Conservation (phyloP, 1,140 invertebrate species). For the Drosophila nebulosa region DNA sequence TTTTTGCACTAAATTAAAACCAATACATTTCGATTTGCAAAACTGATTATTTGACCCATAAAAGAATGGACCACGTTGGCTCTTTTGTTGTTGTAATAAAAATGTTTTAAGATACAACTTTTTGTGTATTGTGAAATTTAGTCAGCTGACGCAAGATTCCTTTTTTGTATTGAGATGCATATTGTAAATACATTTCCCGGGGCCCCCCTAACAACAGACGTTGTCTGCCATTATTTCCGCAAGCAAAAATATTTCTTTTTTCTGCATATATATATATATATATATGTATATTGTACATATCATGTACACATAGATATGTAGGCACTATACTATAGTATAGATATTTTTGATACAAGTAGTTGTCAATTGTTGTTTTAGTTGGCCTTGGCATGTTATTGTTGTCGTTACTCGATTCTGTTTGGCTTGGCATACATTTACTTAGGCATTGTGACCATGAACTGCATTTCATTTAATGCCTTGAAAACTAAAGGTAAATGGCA, state of each 20-base stretch:
- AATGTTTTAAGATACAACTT: no score
- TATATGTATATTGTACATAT: background rate
- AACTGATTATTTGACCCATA: no score
- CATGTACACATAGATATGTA: slow-evolving; percentile 11
- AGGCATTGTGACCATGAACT: background rate
- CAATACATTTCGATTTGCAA: no score
- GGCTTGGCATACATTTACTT: slow-evolving; percentile 10
- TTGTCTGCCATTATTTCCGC: slow-evolving; percentile 42
- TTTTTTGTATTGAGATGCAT: background rate
- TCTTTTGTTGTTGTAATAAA: slow-evolving; percentile 8
- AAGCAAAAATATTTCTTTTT: slow-evolving; percentile 25
- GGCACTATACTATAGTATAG: background rate
- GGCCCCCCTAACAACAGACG: background rate
- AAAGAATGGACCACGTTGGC: no score
- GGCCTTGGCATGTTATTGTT: slow-evolving; percentile 52
- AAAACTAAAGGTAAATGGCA: background rate
- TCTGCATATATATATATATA: background rate
- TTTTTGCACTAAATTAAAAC: no score
- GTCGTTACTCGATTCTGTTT: slow-evolving; percentile 35
- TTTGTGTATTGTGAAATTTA: slow-evolving; percentile 31
- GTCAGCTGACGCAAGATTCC: slow-evolving; percentile 37
- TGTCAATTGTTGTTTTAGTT: slow-evolving; percentile 62
- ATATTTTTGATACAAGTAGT: slow-evolving; percentile 56
- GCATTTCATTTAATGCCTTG: background rate
- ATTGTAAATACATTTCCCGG: slow-evolving; percentile 3